Evolutionary conservation across 2,888 invertebrate genomes (phyloP).

Genomic region (Phragmatobia fuliginosa): DNA sequence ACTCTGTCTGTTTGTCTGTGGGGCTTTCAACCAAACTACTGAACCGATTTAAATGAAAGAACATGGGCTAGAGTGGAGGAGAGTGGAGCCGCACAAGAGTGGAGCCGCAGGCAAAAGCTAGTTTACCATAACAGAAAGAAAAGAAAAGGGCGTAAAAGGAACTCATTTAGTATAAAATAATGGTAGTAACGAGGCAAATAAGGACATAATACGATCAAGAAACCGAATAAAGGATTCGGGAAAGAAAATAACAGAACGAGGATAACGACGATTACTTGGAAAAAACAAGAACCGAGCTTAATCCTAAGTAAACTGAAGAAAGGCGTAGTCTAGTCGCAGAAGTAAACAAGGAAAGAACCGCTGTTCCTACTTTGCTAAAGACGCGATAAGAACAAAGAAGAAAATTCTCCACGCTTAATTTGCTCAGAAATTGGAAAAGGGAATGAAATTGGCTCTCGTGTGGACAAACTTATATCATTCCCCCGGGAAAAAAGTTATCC

Average conservation of each 20-base stretch:
- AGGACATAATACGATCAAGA: background rate
- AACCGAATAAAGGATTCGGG: background rate
- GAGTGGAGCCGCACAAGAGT: too few species aligned
- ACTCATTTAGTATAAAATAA: background rate
- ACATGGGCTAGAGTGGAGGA: too few species aligned
- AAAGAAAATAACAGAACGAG: background rate
- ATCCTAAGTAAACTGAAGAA: conserved; percentile 3
- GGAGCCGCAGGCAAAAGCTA: background rate
- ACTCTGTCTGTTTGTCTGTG: too few species aligned
- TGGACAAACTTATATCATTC: background rate
- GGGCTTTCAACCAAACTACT: too few species aligned
- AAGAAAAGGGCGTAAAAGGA: background rate
- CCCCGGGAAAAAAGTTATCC: background rate
- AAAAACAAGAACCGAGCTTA: background rate
- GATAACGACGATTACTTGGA: background rate
- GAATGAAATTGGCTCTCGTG: background rate
- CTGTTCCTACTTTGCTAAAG: background rate
- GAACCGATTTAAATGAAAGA: too few species aligned
- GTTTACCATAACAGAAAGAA: background rate
- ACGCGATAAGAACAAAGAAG: background rate
- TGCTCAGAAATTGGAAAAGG: background rate
- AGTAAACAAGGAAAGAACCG: background rate
- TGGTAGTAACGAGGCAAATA: background rate
- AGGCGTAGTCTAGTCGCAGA: background rate
- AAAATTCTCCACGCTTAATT: background rate